These are phyloP conservation scores for Nesidiocoris tenuis DNA, from an alignment of 2,888 invertebrate genomes.

Conservation along the genomic window DNA sequence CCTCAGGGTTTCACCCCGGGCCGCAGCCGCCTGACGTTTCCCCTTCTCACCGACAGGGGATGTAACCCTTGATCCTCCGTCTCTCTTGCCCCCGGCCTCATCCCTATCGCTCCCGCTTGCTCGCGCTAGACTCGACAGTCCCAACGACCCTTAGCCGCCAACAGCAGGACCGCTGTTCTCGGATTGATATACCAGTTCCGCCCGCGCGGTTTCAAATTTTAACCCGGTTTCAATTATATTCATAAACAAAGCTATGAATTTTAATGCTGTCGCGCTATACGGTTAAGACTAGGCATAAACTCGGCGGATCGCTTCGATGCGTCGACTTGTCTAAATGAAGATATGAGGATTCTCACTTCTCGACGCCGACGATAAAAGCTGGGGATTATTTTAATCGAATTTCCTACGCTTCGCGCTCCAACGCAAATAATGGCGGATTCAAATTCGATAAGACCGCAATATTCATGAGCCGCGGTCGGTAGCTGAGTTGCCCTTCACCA, in stretches of 20 bases:
- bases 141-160: background rate
- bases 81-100: background rate
- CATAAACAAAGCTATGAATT: constrained; percentile 12
- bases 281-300: background rate
- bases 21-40: background rate
- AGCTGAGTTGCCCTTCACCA: too few species aligned
- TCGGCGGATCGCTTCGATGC: background rate
- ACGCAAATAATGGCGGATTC: background rate
- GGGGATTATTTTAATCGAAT: background rate
- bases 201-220: constrained; percentile 9
- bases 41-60: background rate
- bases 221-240: constrained; percentile 31
- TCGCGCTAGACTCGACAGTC: background rate
- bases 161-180: background rate
- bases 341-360: background rate
- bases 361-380: background rate
- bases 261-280: background rate
- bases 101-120: background rate
- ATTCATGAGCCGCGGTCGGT: too few species aligned
- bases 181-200: too few species aligned
- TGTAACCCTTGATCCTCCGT: background rate
- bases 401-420: background rate
- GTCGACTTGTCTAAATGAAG: background rate
- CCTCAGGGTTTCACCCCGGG: background rate
- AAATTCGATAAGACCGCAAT: background rate